A percentile compares a stretch with the other conserved stretches of the same genome.
Conservation (phyloP, 2,797 vertebrate species). For the Hafferia zeledoni region DNA sequence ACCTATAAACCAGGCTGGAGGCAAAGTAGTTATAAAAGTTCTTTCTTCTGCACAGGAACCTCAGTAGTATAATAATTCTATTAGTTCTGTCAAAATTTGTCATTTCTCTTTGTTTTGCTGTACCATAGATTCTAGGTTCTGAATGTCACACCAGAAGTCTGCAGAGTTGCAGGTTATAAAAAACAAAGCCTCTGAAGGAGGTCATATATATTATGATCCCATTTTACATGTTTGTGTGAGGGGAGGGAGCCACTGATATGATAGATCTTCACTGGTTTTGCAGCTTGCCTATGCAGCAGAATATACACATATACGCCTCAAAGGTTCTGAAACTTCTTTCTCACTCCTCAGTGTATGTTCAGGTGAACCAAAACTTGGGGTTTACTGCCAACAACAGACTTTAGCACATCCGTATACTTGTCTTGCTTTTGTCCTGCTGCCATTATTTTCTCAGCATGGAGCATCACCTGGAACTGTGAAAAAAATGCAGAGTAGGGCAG, state of each 20-base stretch:
- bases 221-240: background rate
- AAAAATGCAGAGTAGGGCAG: background rate
- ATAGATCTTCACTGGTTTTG: background rate
- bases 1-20: background rate
- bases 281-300: background rate
- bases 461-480: background rate
- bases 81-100: background rate
- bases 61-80: background rate
- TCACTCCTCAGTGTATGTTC: background rate
- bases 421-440: background rate
- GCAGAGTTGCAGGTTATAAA: background rate
- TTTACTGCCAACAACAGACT: background rate
- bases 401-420: accelerated
- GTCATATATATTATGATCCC: background rate
- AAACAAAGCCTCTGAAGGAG: background rate
- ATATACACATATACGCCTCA: accelerated
- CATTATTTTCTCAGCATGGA: background rate
- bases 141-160: background rate
- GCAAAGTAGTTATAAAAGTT: background rate
- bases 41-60: background rate
- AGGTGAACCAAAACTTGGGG: background rate
- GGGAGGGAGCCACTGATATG: background rate
- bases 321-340: background rate
- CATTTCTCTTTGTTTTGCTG: background rate
- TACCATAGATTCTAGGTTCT: background rate